Evolutionary conservation across 2,888 invertebrate genomes (phyloP).

Genomic region (Caradrina kadenii): DNA sequence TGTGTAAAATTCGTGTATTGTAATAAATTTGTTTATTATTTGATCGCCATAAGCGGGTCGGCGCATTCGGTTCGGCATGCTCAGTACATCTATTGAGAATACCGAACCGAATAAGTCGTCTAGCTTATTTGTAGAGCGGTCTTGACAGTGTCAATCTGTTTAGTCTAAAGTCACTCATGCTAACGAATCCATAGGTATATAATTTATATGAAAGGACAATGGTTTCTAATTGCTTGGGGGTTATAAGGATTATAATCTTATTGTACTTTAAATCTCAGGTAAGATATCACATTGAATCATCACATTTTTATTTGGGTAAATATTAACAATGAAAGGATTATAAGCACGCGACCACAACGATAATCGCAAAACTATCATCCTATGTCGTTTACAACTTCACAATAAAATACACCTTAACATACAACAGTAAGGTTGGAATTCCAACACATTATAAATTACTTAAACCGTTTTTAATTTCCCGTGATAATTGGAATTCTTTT

Average conservation of each 20-base stretch:
- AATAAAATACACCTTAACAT: background rate
- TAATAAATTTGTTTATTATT: too few relatives aligned
- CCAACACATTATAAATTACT: background rate
- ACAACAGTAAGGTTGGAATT: background rate
- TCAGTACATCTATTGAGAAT: too few relatives aligned
- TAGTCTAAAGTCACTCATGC: too few relatives aligned
- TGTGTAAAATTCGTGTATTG: too few relatives aligned
- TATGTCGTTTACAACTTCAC: background rate
- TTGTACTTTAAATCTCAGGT: slow-evolving; percentile 25
- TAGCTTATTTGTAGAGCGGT: too few relatives aligned
- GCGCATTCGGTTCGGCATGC: too few relatives aligned
- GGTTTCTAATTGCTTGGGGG: background rate
- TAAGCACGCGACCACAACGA: slow-evolving; percentile 54
- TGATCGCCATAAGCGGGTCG: too few relatives aligned
- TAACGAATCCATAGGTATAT: too few relatives aligned
- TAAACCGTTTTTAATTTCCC: slow-evolving; percentile 10
- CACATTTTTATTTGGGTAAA: slow-evolving; percentile 54
- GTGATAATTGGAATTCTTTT: slow-evolving; percentile 39
- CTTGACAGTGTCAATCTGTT: background rate
- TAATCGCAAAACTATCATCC: background rate
- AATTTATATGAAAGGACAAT: too few relatives aligned
- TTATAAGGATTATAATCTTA: background rate
- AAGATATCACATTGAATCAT: slow-evolving; percentile 42
- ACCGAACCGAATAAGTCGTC: too few relatives aligned
- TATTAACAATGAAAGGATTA: slow-evolving; percentile 60